Evolutionary conservation across 2,888 invertebrate species (phyloP), one percentile per base, ranked within the genome.

Genomic region (Epinotia ramella): DNA sequence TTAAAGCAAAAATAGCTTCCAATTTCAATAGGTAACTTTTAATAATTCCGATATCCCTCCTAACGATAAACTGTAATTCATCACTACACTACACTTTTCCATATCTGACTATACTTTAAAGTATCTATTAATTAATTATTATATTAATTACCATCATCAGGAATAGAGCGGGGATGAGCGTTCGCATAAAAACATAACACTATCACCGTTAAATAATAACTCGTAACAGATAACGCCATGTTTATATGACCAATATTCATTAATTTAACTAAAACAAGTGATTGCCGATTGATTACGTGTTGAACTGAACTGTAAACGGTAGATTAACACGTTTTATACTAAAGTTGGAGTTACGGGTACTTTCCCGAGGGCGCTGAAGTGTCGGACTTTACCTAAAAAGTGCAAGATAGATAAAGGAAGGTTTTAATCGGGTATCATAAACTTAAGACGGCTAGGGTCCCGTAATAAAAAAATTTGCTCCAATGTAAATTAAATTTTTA

Each of bases 141-240:
- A 59, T 64, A 64, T 53, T 49, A 46, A 46, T 74, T 74, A 74
- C 74, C 74, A 65, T 65, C 59, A 16, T 13, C 24, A 28, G n/a
- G 7, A 44, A 68, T 28, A 40, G 24, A 62, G 62, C 16, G 7
- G n/a, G 74, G 74, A 49, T 59, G 69, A 28, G 57, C 69, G 49
- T 59, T 57, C 49, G 59, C 59, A 46, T 64, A 40, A 62, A 73
- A 62, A 74, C 74, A 70, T 40, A 74, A 65, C 69, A 70, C 64
- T 59, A 53, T 74, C 74, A 74, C 6, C 28, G 9, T 59, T 11
- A 70, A 28, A 33, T 18, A 73, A 68, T 56, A 70, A 64, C 64
- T 49, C 20, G 49, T 33, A 49, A 6, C 60, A 59, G 59, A 53
- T 68, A 62, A 62, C 49, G 46, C 18, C 69, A 64, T 74, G 24